Evolutionary conservation across 2,797 vertebrate species (phyloP).

Genomic region (Anableps anableps): DNA sequence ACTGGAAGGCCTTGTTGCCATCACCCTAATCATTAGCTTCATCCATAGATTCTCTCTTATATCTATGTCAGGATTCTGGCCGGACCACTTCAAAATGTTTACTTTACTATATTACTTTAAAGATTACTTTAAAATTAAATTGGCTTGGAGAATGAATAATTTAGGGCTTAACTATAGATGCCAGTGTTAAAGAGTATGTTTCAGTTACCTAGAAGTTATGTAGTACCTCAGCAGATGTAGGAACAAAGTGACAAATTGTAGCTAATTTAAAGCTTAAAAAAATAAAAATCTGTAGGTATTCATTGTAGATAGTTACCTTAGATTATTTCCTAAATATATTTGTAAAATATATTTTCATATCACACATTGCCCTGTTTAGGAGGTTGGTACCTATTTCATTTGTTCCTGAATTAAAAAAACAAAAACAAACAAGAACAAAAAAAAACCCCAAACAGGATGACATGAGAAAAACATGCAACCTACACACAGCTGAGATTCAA

Average conservation of each 20-base stretch:
- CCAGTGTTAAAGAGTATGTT: neutral
- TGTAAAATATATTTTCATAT: neutral
- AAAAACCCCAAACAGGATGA: too few relatives aligned
- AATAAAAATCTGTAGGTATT: neutral
- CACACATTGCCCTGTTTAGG: neutral
- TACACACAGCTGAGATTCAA: neutral
- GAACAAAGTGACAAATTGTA: neutral
- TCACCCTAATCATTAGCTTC: too few relatives aligned
- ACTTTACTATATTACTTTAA: too few relatives aligned
- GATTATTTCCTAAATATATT: neutral
- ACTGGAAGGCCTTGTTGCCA: too few relatives aligned
- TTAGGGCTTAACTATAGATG: too few relatives aligned
- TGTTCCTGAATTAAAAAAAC: neutral
- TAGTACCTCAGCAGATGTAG: neutral
- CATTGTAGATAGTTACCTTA: neutral
- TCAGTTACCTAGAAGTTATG: neutral
- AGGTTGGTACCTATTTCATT: neutral
- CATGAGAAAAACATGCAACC: neutral
- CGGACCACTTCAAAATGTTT: too few relatives aligned
- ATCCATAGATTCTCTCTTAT: too few relatives aligned
- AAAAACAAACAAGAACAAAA: too few relatives aligned
- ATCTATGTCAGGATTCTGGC: too few relatives aligned
- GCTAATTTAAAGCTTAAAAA: neutral
- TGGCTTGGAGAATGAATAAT: neutral
- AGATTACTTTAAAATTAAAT: too few relatives aligned